Evolutionary conservation across 1,140 invertebrate genomes (phyloP), one percentile per base, ranked within the genome.

Genomic region (Drosophila subpulchrella): DNA sequence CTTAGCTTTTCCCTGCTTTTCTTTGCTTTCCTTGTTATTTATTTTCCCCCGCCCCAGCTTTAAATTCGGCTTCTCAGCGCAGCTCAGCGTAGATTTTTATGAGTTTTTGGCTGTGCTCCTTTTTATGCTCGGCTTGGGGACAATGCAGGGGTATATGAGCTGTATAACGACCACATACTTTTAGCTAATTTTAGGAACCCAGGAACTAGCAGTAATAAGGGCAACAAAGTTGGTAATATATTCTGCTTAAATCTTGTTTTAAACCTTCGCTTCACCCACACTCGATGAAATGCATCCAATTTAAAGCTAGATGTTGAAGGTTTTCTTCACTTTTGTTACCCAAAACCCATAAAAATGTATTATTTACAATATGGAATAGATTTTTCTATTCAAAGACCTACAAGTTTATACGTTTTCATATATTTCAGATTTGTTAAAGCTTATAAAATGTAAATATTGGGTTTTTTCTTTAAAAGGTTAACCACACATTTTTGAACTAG

Each of bases 71-170:
- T 62, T 34, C 34, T 15, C 27, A 63, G 44, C 46, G 46, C 65
- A 56, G 36, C 41, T 48, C 42, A 56, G 58, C 73, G 73, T 73
- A 46, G 17, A 88, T 68, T 86, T 82, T 88, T 86, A 88, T 86
- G 78, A 88, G 79, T 67, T 67, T 73, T 73, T 68, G 60, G 65
- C 65, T 66, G 60, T 36, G 32, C 47, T 68, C 27, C 56, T 41
- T 56, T 71, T 68, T 34, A 68, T 56, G 51, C 72, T 46, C 56
- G 13, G 48, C 34, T 60, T 60, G 47, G 38, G 54, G 34, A 39
- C 41, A 44, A 54, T 41, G 30, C 47, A 27, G 15, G 57, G 65
- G 61, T 66, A 53, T 66, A 44, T 66, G 51, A 53, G 65, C 60
- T 68, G 47, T 51, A 44, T 27, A 44, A 36, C 11, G 24, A 41